A percentile compares a stretch with the other conserved stretches of the same genome.
phyloP scores from a whole-genome alignment of 2,797 vertebrate species.

The Staurois parvus region DNA sequence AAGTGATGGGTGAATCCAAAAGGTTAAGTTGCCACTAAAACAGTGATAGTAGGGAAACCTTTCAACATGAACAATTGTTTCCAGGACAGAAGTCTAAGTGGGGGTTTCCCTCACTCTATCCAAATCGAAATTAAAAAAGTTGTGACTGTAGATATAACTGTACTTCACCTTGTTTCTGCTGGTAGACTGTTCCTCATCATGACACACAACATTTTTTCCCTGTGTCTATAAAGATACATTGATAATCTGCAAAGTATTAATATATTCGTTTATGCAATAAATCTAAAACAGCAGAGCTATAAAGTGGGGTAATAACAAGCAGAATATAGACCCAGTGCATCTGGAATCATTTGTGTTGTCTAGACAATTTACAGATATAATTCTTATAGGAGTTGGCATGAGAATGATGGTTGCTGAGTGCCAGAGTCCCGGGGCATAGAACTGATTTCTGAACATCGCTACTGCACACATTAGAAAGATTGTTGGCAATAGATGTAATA shows the following conservation, averaged over 20 bases:
- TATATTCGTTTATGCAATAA: not conserved
- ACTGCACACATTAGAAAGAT: not conserved
- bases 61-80: too few relatives aligned
- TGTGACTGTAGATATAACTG: too few relatives aligned
- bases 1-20: too few relatives aligned
- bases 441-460: not conserved
- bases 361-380: conserved; percentile 36
- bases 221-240: not conserved
- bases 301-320: conserved; percentile 29
- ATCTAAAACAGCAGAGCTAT: conserved; percentile 17
- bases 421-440: not conserved
- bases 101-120: too few relatives aligned
- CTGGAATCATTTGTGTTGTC: conserved; percentile 35
- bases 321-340: conserved; percentile 9
- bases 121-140: too few relatives aligned
- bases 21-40: too few relatives aligned
- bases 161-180: not conserved
- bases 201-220: not conserved
- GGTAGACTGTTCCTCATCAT: not conserved
- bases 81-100: too few relatives aligned
- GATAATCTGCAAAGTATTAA: not conserved
- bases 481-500: not conserved
- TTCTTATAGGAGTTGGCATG: conserved; percentile 18
- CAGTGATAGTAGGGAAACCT: too few relatives aligned
- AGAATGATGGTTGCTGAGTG: not conserved